Percentiles rank a stretch among this genome's conserved stretches.
phyloP scores from a whole-genome alignment of 2,888 invertebrate genomes.

The Nomada hirtipes region DNA sequence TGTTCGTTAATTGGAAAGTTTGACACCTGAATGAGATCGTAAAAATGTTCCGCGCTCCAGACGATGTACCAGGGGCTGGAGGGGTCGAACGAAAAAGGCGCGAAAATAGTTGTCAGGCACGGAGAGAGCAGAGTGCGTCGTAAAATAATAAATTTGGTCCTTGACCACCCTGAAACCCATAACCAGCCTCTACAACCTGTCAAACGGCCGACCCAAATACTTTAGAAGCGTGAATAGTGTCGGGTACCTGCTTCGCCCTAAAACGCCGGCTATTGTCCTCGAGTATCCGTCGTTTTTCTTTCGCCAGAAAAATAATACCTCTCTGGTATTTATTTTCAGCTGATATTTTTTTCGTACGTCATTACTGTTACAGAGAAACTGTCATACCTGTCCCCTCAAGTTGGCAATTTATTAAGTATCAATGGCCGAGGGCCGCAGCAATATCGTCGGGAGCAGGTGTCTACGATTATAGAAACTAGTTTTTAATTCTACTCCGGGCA shows the following conservation, averaged over 20 bases:
- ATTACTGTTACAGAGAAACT: neutral
- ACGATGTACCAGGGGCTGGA: neutral
- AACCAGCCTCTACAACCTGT: conserved; percentile 56
- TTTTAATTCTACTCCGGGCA: conserved; percentile 18
- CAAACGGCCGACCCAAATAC: conserved; percentile 56
- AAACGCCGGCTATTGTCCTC: conserved; percentile 16
- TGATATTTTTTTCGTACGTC: neutral
- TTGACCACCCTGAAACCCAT: conserved; percentile 58
- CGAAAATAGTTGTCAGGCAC: conserved; percentile 53
- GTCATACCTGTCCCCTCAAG: neutral
- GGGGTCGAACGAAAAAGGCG: conserved; percentile 40
- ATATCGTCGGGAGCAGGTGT: neutral
- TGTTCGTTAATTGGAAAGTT: conserved; percentile 60
- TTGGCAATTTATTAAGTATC: neutral
- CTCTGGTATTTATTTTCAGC: neutral
- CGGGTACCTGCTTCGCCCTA: conserved; percentile 36
- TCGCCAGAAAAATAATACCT: neutral
- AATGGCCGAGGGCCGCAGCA: too few relatives aligned
- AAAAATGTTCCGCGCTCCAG: conserved; percentile 41
- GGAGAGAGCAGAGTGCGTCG: conserved; percentile 22
- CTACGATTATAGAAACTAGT: conserved; percentile 1
- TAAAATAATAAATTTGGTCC: conserved; percentile 64
- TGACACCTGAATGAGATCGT: conserved; percentile 59
- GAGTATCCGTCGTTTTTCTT: conserved; percentile 3
- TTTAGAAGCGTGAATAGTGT: conserved; percentile 38